Conservation (phyloP, 2,888 invertebrate genomes). For the Diarsia mendica region DNA sequence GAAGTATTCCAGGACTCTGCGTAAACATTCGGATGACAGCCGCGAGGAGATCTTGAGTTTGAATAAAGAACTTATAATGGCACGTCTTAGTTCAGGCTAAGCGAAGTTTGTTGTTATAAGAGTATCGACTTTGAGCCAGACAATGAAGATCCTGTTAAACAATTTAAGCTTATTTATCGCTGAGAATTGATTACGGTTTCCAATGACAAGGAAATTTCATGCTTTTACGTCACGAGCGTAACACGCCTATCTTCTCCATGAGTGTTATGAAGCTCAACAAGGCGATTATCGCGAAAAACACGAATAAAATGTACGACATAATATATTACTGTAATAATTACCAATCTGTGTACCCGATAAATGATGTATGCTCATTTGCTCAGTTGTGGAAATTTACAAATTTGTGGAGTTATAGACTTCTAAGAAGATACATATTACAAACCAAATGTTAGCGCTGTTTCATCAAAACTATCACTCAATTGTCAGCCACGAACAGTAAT, state of each 20-base stretch:
- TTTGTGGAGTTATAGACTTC: not conserved
- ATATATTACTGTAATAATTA: constrained; percentile 12
- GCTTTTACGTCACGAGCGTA: not conserved
- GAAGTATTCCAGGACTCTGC: too few species aligned
- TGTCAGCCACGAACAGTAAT: constrained; percentile 9
- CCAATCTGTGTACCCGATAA: constrained; percentile 1
- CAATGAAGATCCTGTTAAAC: constrained; percentile 41
- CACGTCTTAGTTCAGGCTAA: constrained; percentile 44
- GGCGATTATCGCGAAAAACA: constrained; percentile 11
- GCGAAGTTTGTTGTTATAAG: constrained; percentile 52
- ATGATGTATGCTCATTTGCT: not conserved
- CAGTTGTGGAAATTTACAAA: not conserved
- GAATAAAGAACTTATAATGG: constrained; percentile 48
- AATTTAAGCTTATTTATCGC: constrained; percentile 37
- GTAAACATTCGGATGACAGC: too few species aligned
- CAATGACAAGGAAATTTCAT: constrained; percentile 6
- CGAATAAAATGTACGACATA: constrained; percentile 15
- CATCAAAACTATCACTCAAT: not conserved
- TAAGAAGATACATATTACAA: not conserved
- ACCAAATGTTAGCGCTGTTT: not conserved
- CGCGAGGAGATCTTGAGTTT: too few species aligned
- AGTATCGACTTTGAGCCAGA: constrained; percentile 37
- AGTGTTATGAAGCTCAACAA: constrained; percentile 5
- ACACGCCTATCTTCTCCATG: constrained; percentile 4
- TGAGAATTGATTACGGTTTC: constrained; percentile 17